Evolutionary conservation across 2,113 vertebrate genomes (phyloP), one percentile per base, ranked within the genome.

Genomic region (Microcebus murinus): DNA sequence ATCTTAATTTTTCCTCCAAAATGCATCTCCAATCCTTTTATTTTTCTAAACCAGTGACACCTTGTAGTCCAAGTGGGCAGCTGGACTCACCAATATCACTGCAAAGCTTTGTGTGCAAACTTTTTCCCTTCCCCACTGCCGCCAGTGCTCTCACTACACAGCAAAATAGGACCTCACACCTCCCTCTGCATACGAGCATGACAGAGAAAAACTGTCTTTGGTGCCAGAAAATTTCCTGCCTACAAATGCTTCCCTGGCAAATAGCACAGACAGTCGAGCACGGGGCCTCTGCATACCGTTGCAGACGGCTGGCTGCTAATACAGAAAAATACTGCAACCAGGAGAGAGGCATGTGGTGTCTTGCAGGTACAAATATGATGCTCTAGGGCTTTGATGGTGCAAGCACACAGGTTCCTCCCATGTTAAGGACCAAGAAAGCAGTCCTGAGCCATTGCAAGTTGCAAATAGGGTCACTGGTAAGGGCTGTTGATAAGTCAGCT

Each of bases 391-490:
- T 20, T 50, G 31, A 11, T 36, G 15, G 36, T 10, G 31, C 11
- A 4, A 10, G 17, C 1, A 18, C 34, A 34, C 0, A 20, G 36
- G 13, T 27, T 34, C n/a, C 29, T n/a, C n/a, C 27, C 0, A 42
- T 42, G 4, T 17, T 18, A 48, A 34, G 63, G 5, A 36, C 42
- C 1, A 1, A 6, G 39, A 31, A 18, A 29, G 20, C n/a, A 1
- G 1, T 42, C 61, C 3, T 18, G 34, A 52, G 34, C 39, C 13
- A 0, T 52, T 52, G 50, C 14, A 52, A 52, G 9, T 18, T 81
- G 34, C 25, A 8, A 23, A 39, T 1, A 39, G 23, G 6, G 39
- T 9, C 25, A 0, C 14, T 61, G 2, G 2, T 20, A 13, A 50
- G 61, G 52, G 34, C 25, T 71, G 25, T 25, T 18, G 8, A 2